Conservation (phyloP, 2,797 vertebrate genomes). For the Pyrocephalus nanus region DNA sequence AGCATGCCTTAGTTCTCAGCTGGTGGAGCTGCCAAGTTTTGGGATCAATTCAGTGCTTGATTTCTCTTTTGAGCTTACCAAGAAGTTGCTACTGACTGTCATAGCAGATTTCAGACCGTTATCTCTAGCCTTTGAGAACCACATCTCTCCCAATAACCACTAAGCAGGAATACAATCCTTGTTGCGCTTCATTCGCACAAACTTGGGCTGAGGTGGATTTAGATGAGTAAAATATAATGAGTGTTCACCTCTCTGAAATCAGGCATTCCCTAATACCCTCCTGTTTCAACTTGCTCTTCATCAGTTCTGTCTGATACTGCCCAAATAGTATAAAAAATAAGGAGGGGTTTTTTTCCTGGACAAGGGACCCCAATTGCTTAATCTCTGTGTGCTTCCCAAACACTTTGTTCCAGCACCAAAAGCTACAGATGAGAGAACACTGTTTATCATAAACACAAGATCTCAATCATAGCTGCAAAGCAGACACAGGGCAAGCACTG, state of each 20-base stretch:
- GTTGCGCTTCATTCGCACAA: background rate
- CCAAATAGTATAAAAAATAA: background rate
- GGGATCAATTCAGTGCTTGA: background rate
- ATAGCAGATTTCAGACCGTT: background rate
- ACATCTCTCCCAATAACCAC: background rate
- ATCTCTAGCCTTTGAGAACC: background rate
- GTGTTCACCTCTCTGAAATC: background rate
- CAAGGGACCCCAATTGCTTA: background rate
- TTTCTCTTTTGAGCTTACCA: background rate
- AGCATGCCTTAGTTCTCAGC: background rate
- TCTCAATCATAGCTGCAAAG: background rate
- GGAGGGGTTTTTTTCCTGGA: background rate
- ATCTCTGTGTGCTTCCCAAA: background rate
- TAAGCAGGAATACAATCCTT: background rate
- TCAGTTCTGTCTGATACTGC: background rate
- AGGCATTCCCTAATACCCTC: background rate
- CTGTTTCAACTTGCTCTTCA: background rate
- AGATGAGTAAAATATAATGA: background rate
- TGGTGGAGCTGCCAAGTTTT: background rate
- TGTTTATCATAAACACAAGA: background rate
- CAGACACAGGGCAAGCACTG: background rate
- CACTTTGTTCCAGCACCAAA: background rate
- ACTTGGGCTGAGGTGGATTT: background rate
- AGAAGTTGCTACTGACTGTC: background rate
- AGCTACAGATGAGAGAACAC: background rate